Evolutionary conservation across 2,113 vertebrate species (phyloP).

Genomic region (Panurus biarmicus): DNA sequence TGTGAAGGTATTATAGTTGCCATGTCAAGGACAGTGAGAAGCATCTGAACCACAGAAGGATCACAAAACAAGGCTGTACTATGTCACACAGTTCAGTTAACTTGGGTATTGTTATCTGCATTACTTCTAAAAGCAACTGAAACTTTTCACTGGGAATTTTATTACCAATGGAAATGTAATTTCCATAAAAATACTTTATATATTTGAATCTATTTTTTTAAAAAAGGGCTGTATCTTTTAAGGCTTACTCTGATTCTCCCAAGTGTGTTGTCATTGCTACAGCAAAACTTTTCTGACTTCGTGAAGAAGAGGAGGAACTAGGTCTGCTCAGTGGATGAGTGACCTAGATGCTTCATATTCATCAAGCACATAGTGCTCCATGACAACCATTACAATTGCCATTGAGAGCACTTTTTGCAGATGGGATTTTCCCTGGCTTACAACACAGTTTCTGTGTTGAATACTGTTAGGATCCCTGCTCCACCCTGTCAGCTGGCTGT

Average conservation of each 20-base stretch:
- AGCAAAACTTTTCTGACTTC: background rate
- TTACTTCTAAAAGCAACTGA: background rate
- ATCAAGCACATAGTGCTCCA: rapidly evolving
- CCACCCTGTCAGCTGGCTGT: background rate
- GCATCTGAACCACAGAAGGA: background rate
- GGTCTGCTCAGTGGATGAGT: background rate
- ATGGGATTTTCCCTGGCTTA: background rate
- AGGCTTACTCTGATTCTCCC: background rate
- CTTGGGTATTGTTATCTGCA: background rate
- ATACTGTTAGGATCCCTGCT: background rate
- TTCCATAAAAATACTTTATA: background rate
- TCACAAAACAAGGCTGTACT: background rate
- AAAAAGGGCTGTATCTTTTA: background rate
- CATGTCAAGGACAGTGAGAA: background rate
- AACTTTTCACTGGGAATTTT: background rate
- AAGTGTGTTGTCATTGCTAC: background rate
- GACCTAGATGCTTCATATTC: background rate
- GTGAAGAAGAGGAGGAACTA: background rate
- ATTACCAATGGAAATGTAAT: background rate
- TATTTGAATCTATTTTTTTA: background rate
- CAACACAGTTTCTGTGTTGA: background rate
- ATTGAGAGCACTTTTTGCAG: background rate
- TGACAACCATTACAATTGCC: background rate
- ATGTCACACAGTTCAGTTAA: background rate
- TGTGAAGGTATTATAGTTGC: background rate